Evolutionary conservation across 92 coral and sea anemone genomes (phyloP), one percentile per base, ranked within the genome.

Genomic region (Pocillopora meandrina): DNA sequence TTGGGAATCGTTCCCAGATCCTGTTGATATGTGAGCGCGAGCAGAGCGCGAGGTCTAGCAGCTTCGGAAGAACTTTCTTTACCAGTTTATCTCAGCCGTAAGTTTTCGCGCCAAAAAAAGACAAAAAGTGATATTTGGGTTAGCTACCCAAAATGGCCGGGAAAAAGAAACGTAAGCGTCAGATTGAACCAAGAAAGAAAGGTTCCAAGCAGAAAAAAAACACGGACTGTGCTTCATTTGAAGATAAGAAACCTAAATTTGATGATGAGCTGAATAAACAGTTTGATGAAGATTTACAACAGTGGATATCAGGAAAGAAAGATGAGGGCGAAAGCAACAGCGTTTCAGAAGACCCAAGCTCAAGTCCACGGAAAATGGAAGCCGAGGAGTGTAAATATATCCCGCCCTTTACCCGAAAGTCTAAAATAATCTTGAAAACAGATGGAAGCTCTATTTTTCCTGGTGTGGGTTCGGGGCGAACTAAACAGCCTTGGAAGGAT

Each of bases 361-460:
- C 52, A 7, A 42, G 52, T 42, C 5, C 52, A 42, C 7, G 8
- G 52, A 42, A 3, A 7, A 34, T 81, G 26, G 34, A 81, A 20
- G 10, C 33, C 11, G 85, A 81, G 11, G 85, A 70, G n/a, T 59
- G 36, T 69, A 83, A 83, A 57, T 83, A 83, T 49, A 73, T 83
- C 33, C 86, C 86, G 64, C 86, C 86, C 64, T 83, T 83, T 31
- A 85, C 86, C 33, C 80, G 92, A 15, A 79, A 36, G 18, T 63
- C 59, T 33, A 89, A 76, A n/a, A 74, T 57, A 19, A 18, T 61
- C 12, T 80, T 74, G 59, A 65, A 73, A 8, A 73, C 65, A 74
- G 75, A 23, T 26, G 60, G 73, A 61, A 9, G 52, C 31, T 57
- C 65, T 62, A 18, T 65, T 42, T 83, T 71, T 47, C 79, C 86